Percentiles rank a stretch among this genome's conserved stretches.
phyloP scores from a whole-genome alignment of 2,888 invertebrate species.

The Escarpia spicata region DNA sequence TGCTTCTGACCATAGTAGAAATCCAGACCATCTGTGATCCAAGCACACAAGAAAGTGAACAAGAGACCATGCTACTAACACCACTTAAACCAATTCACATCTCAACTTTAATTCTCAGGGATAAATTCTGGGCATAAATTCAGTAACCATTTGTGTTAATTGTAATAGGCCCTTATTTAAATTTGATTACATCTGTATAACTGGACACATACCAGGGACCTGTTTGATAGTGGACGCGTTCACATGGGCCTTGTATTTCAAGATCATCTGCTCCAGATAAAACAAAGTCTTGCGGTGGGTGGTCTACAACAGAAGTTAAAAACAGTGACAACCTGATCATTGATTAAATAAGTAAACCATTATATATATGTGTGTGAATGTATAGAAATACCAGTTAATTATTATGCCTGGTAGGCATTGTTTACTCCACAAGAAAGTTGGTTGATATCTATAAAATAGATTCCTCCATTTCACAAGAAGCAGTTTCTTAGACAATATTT shows the following conservation, averaged over 20 bases:
- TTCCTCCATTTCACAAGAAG: no score
- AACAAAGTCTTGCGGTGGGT: slow-evolving; percentile 97
- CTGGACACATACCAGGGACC: slow-evolving; percentile 72
- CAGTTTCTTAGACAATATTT: no score
- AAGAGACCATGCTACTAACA: not conserved
- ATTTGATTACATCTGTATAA: not conserved
- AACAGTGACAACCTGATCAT: not conserved
- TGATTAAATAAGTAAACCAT: not conserved
- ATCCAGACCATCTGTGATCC: slow-evolving; percentile 85
- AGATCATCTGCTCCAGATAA: slow-evolving; percentile 94
- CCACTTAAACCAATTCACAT: no score
- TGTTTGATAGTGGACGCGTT: slow-evolving; percentile 63
- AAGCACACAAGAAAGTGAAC: not conserved
- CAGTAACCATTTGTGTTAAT: no score
- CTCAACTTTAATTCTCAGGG: no score
- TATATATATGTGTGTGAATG: not conserved
- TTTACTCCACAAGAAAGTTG: not conserved
- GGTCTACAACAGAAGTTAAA: slow-evolving; percentile 70
- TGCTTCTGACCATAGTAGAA: slow-evolving; percentile 91
- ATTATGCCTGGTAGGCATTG: not conserved
- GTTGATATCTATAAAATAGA: not conserved
- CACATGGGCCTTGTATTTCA: slow-evolving; percentile 90
- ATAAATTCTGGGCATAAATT: no score
- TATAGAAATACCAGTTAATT: not conserved
- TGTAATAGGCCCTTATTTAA: not conserved